Evolutionary conservation across 2,888 invertebrate species (phyloP).

Genomic region (Chrysolina oricalcia): DNA sequence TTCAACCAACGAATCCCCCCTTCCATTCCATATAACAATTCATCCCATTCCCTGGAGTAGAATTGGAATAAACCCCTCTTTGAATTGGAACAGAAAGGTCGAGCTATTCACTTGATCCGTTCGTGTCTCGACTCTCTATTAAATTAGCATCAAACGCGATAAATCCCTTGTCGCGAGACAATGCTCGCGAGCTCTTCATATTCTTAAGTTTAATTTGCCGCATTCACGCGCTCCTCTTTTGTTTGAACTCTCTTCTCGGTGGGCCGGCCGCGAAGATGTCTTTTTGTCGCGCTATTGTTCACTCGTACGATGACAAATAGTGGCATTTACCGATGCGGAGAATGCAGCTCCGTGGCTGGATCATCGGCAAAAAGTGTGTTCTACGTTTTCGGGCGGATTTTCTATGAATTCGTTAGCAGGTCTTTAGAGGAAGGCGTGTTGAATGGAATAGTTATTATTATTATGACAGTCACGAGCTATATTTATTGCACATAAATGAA

Average conservation of each 20-base stretch:
- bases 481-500: too few relatives aligned
- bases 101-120: conserved; percentile 9
- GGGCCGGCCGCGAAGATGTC: conserved; percentile 3
- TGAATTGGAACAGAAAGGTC: background rate
- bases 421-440: too few relatives aligned
- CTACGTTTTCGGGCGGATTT: conserved; percentile 4
- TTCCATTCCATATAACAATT: background rate
- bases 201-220: conserved; percentile 25
- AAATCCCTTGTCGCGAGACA: conserved; percentile 27
- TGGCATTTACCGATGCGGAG: conserved; percentile 25
- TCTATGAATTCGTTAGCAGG: background rate
- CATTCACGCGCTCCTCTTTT: conserved; percentile 1
- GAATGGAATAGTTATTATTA: too few relatives aligned
- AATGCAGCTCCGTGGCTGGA: conserved; percentile 16
- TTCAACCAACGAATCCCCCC: too few relatives aligned
- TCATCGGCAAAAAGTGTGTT: conserved; percentile 2
- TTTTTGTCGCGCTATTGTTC: conserved; percentile 23
- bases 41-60: background rate
- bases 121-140: conserved; percentile 23
- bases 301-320: conserved; percentile 27
- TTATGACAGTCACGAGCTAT: too few relatives aligned
- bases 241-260: conserved; percentile 8
- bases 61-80: background rate
- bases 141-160: conserved; percentile 32
- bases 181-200: conserved; percentile 22